Evolutionary conservation across 1,140 invertebrate genomes (phyloP).

Genomic region (Epicauta chinensis): DNA sequence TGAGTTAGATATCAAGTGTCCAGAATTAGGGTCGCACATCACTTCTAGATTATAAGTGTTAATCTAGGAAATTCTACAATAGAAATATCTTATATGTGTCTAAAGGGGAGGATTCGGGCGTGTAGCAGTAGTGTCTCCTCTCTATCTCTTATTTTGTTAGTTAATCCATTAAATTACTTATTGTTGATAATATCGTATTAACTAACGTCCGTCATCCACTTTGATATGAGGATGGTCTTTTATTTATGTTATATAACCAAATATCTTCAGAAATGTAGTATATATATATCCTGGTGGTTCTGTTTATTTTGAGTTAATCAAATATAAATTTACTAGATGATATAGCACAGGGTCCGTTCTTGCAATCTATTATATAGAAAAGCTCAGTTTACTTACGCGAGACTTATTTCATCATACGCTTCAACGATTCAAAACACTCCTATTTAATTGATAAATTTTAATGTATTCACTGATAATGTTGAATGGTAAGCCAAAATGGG

Average conservation of each 20-base stretch:
- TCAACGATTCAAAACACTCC: slow-evolving; percentile 15
- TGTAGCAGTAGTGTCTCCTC: no score
- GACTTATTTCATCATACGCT: slow-evolving; percentile 16
- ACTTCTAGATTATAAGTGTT: no score
- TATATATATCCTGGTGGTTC: slow-evolving; percentile 1
- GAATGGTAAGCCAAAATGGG: background rate
- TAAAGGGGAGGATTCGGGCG: no score
- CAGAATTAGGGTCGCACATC: no score
- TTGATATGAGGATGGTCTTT: background rate
- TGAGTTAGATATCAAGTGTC: no score
- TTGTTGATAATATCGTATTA: background rate
- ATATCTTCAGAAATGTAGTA: slow-evolving; percentile 1
- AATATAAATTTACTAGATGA: slow-evolving; percentile 13
- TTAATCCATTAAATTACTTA: slow-evolving; percentile 5
- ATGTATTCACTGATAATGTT: slow-evolving; percentile 10
- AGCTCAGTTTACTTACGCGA: slow-evolving; percentile 15
- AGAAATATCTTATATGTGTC: no score
- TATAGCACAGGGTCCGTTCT: slow-evolving; percentile 10
- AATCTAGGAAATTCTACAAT: no score
- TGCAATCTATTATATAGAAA: slow-evolving; percentile 14
- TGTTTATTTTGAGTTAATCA: slow-evolving; percentile 15
- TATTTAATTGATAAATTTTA: slow-evolving; percentile 16
- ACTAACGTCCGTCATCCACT: background rate
- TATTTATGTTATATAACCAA: slow-evolving; percentile 8
- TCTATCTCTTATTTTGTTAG: background rate